Evolutionary conservation across 2,113 vertebrate genomes (phyloP).

Genomic region (Tragelaphus strepsiceros): DNA sequence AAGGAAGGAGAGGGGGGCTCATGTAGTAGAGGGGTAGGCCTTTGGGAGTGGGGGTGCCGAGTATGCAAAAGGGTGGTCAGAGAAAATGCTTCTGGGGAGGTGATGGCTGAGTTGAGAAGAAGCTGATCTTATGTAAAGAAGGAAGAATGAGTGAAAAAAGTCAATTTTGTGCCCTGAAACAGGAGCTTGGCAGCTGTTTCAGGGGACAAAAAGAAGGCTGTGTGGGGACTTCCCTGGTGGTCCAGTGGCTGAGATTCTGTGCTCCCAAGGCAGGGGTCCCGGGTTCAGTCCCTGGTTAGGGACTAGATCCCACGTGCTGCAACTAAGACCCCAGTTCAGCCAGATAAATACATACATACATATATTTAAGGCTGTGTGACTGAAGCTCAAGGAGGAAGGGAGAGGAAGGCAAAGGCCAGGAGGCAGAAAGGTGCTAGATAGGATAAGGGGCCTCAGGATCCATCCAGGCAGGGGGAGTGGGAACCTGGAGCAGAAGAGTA

Average conservation of each 20-base stretch:
- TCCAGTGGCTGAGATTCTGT: background rate
- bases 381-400: background rate
- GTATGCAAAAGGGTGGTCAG: background rate
- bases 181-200: background rate
- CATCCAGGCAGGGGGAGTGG: background rate
- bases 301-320: background rate
- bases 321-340: background rate
- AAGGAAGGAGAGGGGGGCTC: background rate
- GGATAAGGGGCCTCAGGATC: background rate
- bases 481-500: background rate
- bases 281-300: background rate
- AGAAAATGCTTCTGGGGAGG: background rate
- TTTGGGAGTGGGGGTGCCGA: background rate
- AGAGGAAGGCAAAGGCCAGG: background rate
- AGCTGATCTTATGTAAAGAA: background rate
- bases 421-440: background rate
- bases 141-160: background rate
- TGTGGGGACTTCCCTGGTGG: background rate
- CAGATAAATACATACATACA: background rate
- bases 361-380: background rate
- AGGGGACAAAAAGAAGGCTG: background rate
- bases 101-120: background rate
- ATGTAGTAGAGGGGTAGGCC: too few species aligned
- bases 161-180: background rate
- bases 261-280: background rate